Percentiles rank a stretch among this genome's conserved stretches.
phyloP scores from a whole-genome alignment of 2,797 vertebrate genomes.

The Poeciliopsis paucimaculata region DNA sequence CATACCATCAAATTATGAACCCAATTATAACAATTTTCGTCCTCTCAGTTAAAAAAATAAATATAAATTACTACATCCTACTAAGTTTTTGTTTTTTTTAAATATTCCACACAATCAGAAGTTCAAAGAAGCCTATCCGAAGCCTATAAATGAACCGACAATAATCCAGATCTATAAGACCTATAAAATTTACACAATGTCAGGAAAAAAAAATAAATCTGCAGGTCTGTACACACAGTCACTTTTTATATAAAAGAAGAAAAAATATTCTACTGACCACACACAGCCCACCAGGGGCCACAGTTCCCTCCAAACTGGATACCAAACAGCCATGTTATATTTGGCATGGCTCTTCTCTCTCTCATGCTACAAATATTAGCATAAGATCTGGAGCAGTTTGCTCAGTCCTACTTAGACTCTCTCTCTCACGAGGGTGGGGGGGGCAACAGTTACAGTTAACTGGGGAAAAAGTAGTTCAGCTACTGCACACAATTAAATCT shows the following conservation, averaged over 20 bases:
- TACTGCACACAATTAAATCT: constrained; percentile 59
- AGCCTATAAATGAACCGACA: constrained; percentile 47
- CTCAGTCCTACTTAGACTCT: constrained; percentile 59
- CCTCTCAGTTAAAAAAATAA: constrained; percentile 66
- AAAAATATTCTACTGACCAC: constrained; percentile 73
- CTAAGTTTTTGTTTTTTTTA: constrained; percentile 60
- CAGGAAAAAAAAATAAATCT: constrained; percentile 72
- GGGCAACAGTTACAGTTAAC: constrained; percentile 62
- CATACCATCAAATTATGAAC: constrained; percentile 22
- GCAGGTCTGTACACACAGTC: constrained; percentile 67
- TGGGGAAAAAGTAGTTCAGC: constrained; percentile 63
- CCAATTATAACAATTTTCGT: constrained; percentile 22
- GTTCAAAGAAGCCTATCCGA: constrained; percentile 57
- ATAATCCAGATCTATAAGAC: constrained; percentile 85
- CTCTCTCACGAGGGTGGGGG: constrained; percentile 45
- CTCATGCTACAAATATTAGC: constrained; percentile 76
- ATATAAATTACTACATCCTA: constrained; percentile 60
- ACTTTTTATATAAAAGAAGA: constrained; percentile 56
- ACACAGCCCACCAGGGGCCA: constrained; percentile 81
- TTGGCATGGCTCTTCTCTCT: constrained; percentile 73
- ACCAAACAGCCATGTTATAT: constrained; percentile 78
- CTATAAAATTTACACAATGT: constrained; percentile 75
- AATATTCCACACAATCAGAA: constrained; percentile 72
- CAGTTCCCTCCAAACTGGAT: constrained; percentile 86
- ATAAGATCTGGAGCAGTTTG: constrained; percentile 64